Percentiles rank a stretch among this genome's conserved stretches.
phyloP scores from a whole-genome alignment of 2,797 vertebrate species.

The Ambastaia sidthimunki region DNA sequence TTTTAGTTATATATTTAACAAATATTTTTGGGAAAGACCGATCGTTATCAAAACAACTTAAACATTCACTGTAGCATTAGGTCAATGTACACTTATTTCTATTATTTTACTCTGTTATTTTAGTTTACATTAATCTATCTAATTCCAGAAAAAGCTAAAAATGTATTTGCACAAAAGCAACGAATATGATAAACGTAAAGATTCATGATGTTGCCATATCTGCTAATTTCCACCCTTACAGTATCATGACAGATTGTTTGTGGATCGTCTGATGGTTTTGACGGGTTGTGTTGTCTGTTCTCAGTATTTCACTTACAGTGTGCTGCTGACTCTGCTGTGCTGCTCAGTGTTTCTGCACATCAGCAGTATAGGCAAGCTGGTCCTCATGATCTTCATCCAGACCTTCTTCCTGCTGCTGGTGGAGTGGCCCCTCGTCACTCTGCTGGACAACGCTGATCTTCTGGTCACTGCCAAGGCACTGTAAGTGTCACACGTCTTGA shows the following conservation, averaged over 20 bases:
- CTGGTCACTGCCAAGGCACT: slow-evolving; percentile 85
- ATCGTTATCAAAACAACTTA: too few species aligned
- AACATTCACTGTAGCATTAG: too few species aligned
- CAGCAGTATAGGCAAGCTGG: slow-evolving; percentile 95
- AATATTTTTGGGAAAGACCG: too few species aligned
- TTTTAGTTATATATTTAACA: not conserved
- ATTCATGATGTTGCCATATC: too few species aligned
- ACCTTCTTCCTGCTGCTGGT: slow-evolving; percentile 87
- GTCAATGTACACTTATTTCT: too few species aligned
- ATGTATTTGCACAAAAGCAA: too few species aligned
- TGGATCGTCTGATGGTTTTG: slow-evolving; percentile 7
- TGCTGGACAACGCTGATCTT: slow-evolving; percentile 94
- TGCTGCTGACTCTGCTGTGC: slow-evolving; percentile 94
- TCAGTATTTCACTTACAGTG: slow-evolving; percentile 93
- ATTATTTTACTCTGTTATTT: too few species aligned
- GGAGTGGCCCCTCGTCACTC: slow-evolving; percentile 87
- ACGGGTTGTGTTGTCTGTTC: slow-evolving; percentile 5
- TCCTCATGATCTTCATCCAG: slow-evolving; percentile 89
- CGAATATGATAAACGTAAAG: too few species aligned
- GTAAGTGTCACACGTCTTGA: slow-evolving; percentile 77
- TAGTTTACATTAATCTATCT: too few species aligned
- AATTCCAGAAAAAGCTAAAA: too few species aligned
- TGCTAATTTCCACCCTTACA: too few species aligned
- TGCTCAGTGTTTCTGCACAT: slow-evolving; percentile 97
- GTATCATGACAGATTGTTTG: not conserved